phyloP scores from a whole-genome alignment of 2,888 invertebrate species.

The Gari tellinella region DNA sequence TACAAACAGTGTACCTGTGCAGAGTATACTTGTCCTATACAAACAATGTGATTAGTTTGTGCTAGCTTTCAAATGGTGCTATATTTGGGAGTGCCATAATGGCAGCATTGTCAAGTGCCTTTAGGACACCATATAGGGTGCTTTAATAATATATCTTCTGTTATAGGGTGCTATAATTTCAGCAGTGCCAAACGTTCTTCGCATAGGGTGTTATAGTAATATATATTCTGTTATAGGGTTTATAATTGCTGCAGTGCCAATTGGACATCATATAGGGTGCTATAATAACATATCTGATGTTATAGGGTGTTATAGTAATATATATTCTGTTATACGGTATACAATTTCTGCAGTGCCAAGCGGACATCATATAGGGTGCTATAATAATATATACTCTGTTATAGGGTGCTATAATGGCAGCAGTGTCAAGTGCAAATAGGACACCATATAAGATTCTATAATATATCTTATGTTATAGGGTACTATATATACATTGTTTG shows the following conservation, averaged over 20 bases:
- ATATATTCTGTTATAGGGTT: slow-evolving; percentile 83
- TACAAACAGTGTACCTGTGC: no score
- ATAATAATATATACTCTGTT: slow-evolving; percentile 6
- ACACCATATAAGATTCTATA: no score
- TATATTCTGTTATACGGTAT: slow-evolving; percentile 83
- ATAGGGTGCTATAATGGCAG: slow-evolving; percentile 91
- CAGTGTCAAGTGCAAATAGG: slow-evolving; percentile 95
- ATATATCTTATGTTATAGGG: no score
- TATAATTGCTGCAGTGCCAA: slow-evolving; percentile 95
- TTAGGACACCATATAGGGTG: slow-evolving; percentile 90
- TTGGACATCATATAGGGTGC: slow-evolving; percentile 89
- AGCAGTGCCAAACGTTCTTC: slow-evolving; percentile 89
- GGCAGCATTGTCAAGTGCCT: slow-evolving; percentile 95
- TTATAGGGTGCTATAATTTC: no score
- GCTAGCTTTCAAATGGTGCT: no score
- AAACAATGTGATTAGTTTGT: no score
- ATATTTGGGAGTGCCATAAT: slow-evolving; percentile 93
- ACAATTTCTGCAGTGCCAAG: slow-evolving; percentile 95
- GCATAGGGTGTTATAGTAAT: neutral
- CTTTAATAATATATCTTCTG: no score
- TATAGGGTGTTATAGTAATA: slow-evolving; percentile 84
- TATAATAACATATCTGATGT: no score
- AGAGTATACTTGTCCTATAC: no score
- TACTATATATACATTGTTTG: no score
- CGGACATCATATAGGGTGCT: slow-evolving; percentile 87